Evolutionary conservation across 2,113 vertebrate species (phyloP).

Genomic region (Osmerus eperlanus): DNA sequence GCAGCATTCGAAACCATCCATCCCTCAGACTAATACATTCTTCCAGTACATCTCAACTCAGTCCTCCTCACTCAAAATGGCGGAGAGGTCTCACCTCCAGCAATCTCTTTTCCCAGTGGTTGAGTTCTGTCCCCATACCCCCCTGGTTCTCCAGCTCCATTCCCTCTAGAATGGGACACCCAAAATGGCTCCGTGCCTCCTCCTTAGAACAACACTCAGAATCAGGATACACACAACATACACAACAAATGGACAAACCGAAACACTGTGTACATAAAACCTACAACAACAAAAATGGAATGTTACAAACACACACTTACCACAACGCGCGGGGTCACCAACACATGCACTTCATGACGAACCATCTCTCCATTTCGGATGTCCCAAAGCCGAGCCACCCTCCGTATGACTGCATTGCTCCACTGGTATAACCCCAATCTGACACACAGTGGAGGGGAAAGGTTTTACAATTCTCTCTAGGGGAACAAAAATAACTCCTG

Average conservation of each 20-base stretch:
- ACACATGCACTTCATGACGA: constrained; percentile 82
- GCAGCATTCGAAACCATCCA: background rate
- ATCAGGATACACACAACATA: background rate
- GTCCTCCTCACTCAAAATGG: no score
- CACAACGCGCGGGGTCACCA: constrained; percentile 88
- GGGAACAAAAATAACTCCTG: no score
- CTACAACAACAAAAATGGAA: background rate
- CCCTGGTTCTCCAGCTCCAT: constrained; percentile 99
- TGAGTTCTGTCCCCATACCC: constrained; percentile 91
- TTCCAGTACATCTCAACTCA: no score
- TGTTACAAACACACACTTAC: constrained; percentile 71
- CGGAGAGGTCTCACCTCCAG: constrained; percentile 76
- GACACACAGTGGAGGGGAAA: constrained; percentile 40
- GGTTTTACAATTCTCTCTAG: no score
- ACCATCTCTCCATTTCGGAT: constrained; percentile 79
- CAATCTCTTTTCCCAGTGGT: constrained; percentile 96
- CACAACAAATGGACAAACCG: background rate
- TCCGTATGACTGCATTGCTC: constrained; percentile 84
- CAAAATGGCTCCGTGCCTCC: constrained; percentile 89
- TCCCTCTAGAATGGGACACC: constrained; percentile 88
- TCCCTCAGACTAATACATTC: background rate
- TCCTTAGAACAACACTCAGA: constrained; percentile 66
- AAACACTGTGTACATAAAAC: background rate
- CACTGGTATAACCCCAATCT: constrained; percentile 96
- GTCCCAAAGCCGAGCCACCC: constrained; percentile 83